Percentiles rank a stretch among this genome's conserved stretches.
Evolutionary conservation across 2,888 invertebrate genomes (phyloP).

Genomic region (Leistus spinibarbis): DNA sequence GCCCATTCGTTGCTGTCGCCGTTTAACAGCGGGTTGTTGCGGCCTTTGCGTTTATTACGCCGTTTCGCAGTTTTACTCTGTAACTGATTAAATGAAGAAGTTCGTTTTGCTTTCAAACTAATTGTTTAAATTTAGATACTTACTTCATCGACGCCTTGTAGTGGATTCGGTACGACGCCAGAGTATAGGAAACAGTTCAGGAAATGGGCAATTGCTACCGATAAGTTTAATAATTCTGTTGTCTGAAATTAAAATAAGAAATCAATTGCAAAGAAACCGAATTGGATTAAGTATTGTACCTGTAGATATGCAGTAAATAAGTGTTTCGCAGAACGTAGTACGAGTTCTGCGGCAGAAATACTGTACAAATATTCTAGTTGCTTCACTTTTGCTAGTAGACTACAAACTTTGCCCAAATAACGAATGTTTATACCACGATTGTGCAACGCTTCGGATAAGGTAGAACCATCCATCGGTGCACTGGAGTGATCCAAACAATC

Average conservation of each 20-base stretch:
- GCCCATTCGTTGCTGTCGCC: conserved; percentile 81
- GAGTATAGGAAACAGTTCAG: conserved; percentile 92
- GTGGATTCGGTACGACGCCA: conserved; percentile 71
- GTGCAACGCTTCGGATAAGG: conserved; percentile 91
- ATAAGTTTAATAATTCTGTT: conserved; percentile 88
- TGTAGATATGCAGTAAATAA: conserved; percentile 91
- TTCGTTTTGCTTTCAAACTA: conserved; percentile 12
- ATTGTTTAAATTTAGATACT: conserved; percentile 40
- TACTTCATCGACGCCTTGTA: conserved; percentile 72
- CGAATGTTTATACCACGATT: conserved; percentile 95
- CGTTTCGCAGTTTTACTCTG: conserved; percentile 66
- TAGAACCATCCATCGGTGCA: conserved; percentile 94
- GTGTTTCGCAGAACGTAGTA: conserved; percentile 91
- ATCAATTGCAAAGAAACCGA: conserved; percentile 2
- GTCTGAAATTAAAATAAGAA: conserved; percentile 59
- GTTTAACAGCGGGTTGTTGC: conserved; percentile 55
- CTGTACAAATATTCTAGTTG: conserved; percentile 86
- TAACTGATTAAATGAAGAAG: conserved; percentile 50
- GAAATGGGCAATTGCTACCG: conserved; percentile 93
- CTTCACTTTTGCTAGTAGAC: conserved; percentile 76
- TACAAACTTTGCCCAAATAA: conserved; percentile 92
- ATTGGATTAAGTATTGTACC: conserved; percentile 56
- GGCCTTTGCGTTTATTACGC: conserved; percentile 67
- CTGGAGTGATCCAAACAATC: conserved; percentile 91
- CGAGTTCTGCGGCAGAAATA: conserved; percentile 88